Evolutionary conservation across 2,888 invertebrate species (phyloP), one percentile per base, ranked within the genome.

Genomic region (Pyrrhia umbra): DNA sequence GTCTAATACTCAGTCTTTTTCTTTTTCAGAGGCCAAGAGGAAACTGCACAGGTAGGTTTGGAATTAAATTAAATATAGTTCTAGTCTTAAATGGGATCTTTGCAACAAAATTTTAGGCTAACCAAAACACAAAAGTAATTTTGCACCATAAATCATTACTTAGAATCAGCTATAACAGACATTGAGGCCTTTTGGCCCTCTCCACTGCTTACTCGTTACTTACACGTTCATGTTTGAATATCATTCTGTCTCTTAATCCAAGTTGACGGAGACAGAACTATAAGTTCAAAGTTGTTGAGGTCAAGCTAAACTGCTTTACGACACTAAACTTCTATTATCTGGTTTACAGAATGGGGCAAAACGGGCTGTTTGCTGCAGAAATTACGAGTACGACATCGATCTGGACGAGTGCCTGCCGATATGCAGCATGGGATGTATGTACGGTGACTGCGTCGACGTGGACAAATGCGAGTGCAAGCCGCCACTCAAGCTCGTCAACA

Each of bases 1-100:
- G 16, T 27, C 63, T 65, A 70, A 65, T 49, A 21, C 10, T 37
- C 1, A 10, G 2, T 61, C 70, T 65, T 62, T 0, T 65, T 69
- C 10, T 8, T 65, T 65, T 65, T 0, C 63, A 65, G 65, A n/a
- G 2, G 0, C 21, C 21, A 0, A 15, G 34, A 18, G 21, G 42
- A 10, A 6, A n/a, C 13, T 23, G 1, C 0, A 10, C 0, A n/a
- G 34, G 65, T 65, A 62, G 21, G 65, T 62, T 49, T 47, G 42
- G 10, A n/a, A n/a, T n/a, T n/a, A n/a, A n/a, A 9, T 68, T 27
- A n/a, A 1, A 37, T 37, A 55, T n/a, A n/a, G n/a, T n/a, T n/a
- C n/a, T n/a, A n/a, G n/a, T n/a, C n/a, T n/a, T n/a, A n/a, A n/a
- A n/a, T n/a, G n/a, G n/a, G n/a, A n/a, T n/a, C n/a, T n/a, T n/a